A percentile compares a stretch with the other conserved stretches of the same genome.
Conservation (phyloP, 2,797 vertebrate genomes). For the Anguilla marmorata region DNA sequence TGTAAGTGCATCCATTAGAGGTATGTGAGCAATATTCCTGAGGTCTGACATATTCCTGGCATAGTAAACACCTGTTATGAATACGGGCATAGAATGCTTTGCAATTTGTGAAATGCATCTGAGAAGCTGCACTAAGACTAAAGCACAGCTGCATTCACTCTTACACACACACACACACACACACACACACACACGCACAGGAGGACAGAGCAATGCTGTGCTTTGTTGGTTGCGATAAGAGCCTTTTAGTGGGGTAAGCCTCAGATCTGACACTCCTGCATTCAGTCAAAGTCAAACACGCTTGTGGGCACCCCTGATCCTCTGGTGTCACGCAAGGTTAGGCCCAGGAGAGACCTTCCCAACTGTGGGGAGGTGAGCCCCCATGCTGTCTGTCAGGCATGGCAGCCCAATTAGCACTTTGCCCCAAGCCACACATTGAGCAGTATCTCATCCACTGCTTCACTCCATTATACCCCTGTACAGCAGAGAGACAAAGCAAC, state of each 20-base stretch:
- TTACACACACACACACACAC: background rate
- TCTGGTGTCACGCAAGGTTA: background rate
- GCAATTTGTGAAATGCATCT: no score
- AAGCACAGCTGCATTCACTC: background rate
- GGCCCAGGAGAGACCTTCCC: background rate
- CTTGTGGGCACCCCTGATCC: background rate
- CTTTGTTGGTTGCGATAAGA: background rate
- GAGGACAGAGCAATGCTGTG: background rate
- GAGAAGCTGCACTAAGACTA: background rate
- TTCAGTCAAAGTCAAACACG: background rate
- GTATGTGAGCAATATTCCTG: no score
- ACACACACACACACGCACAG: background rate
- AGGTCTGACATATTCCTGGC: no score
- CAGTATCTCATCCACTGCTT: background rate
- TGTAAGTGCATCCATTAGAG: no score
- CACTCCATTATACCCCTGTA: background rate
- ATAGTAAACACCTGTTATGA: no score
- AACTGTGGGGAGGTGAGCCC: background rate
- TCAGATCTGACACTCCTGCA: background rate
- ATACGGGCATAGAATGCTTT: no score
- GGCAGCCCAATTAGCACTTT: background rate
- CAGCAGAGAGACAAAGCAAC: background rate
- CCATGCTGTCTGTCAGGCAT: background rate
- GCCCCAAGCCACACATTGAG: background rate
- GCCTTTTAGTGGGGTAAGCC: background rate